Conservation (phyloP, 2,888 invertebrate species). For the Chymomyza caudatula region DNA sequence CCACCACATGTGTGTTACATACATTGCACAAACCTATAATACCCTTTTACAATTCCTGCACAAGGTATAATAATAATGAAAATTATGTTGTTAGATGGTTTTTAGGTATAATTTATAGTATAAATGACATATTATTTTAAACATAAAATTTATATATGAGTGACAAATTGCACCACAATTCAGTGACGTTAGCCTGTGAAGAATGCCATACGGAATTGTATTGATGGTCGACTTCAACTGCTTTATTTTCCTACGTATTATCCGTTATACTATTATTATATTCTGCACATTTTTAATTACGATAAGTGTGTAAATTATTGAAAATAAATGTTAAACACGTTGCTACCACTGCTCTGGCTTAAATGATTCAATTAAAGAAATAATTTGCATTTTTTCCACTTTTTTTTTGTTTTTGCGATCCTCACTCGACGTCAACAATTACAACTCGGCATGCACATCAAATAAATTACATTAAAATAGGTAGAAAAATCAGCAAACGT, state of each 20-base stretch:
- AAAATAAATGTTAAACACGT: slow-evolving; percentile 34
- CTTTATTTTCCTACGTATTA: neutral
- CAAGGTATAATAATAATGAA: too few species aligned
- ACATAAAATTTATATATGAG: too few species aligned
- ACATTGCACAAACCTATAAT: too few species aligned
- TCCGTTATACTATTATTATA: neutral
- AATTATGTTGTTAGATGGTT: too few species aligned
- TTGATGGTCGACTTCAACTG: too few species aligned
- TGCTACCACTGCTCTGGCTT: slow-evolving; percentile 17
- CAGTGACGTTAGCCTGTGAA: too few species aligned
- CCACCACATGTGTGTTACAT: too few species aligned
- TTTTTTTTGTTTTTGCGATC: slow-evolving; percentile 1
- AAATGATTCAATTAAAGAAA: slow-evolving; percentile 71
- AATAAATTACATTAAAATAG: slow-evolving; percentile 69
- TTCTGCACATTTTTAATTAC: neutral
- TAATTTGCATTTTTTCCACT: slow-evolving; percentile 29
- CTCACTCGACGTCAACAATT: neutral
- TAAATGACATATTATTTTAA: too few species aligned
- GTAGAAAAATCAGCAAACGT: slow-evolving; percentile 31
- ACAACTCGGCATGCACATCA: slow-evolving; percentile 40
- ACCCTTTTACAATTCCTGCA: too few species aligned
- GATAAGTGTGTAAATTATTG: slow-evolving; percentile 48
- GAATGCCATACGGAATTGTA: too few species aligned
- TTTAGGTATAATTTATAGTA: too few species aligned
- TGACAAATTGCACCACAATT: too few species aligned